Evolutionary conservation across 2,888 invertebrate species (phyloP).

Genomic region (Troides oblongomaculatus): DNA sequence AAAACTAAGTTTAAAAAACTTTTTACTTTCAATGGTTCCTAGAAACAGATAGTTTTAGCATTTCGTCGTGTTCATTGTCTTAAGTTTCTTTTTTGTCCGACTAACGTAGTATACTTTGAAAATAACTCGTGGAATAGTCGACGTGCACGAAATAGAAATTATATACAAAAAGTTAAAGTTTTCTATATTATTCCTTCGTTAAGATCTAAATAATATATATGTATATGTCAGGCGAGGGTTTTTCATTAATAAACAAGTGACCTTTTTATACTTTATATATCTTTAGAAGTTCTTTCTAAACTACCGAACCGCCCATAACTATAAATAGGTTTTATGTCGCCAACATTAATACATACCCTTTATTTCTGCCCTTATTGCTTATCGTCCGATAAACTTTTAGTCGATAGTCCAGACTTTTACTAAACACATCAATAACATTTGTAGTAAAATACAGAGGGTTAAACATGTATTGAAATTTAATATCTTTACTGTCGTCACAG

Average conservation of each 20-base stretch:
- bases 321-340: background rate
- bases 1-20: constrained; percentile 10
- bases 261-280: background rate
- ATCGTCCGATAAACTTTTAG: background rate
- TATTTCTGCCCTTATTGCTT: background rate
- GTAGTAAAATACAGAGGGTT: no score
- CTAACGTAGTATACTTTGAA: background rate
- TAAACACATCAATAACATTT: no score
- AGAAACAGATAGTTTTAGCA: constrained; percentile 24
- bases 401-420: background rate
- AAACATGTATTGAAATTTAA: no score
- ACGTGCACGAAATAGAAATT: background rate
- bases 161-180: background rate
- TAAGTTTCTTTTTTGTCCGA: background rate
- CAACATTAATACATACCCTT: background rate
- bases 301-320: background rate
- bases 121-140: background rate
- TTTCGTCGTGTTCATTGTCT: background rate
- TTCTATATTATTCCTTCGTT: background rate
- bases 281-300: background rate
- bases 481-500: no score
- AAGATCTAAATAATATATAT: no score
- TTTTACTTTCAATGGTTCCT: constrained; percentile 17
- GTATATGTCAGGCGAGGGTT: background rate
- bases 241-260: background rate